Base-by-base conservation (phyloP, 1,140 invertebrate species). In the Battus philenor region DNA sequence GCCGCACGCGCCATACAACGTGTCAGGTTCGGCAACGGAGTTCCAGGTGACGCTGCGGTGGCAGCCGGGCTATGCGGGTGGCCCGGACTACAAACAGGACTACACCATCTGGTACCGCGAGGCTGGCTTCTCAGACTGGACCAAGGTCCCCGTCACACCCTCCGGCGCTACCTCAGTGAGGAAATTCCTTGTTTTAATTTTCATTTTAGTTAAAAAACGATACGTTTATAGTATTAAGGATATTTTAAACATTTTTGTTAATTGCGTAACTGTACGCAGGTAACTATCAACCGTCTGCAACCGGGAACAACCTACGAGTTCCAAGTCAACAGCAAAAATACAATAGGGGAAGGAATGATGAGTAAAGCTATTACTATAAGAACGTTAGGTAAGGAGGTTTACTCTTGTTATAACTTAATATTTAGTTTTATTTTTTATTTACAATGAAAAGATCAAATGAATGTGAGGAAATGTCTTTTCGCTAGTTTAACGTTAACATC, bases 271-370 rank as follows among this genome's bases (percentile, higher is more conserved):
- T 20, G 18, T 20, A 58, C 47, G 11, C 89, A 91, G 79, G 94
- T 97, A 41, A 97, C 95, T 46, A 94, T 99, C 69, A 97, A 97
- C 76, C 92, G 93, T 34, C 87, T 99, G 34, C 91, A 92, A 53
- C 95, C 96, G 2, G 94, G 95, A 38, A 97, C 95, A 3, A 91
- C 93, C 13, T 98, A 99, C 86, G 96, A 99, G 82, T 98, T 99
- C 86, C 95, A 97, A 88, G 96, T 99, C 30, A 91, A 98, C 54
- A 96, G 97, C 18, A 95, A 96, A 68, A 99, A 98, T 79, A 91
- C 93, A 2, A 89, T 97, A 17, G 97, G 97, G 30, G 95, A 98
- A 72, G 97, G 97, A 43, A 95, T 97, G 91, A 93, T 95, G 89
- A 98, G 96, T 86, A 94, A 97, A 82, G 91, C 95, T 24, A 93